Percentiles rank a stretch among this genome's conserved stretches.
phyloP scores from a whole-genome alignment of 2,797 vertebrate genomes.

The Rachycentron canadum region DNA sequence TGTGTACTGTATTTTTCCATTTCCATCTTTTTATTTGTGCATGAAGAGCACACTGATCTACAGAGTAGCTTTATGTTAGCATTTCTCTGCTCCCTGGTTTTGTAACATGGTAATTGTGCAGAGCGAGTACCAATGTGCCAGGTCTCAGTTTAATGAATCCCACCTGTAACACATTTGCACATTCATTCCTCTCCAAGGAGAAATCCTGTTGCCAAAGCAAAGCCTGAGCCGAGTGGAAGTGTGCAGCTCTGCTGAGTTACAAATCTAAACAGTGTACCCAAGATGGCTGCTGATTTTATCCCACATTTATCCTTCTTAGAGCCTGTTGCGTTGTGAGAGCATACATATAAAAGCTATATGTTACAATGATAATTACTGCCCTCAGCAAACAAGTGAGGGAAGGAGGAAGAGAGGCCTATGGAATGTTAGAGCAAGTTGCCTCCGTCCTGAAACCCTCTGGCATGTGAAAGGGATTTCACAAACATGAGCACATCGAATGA shows the following conservation, averaged over 20 bases:
- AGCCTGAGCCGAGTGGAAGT: slow-evolving; percentile 74
- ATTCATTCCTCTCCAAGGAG: slow-evolving; percentile 83
- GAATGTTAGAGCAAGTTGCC: slow-evolving; percentile 71
- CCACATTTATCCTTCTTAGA: slow-evolving; percentile 39
- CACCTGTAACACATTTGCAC: slow-evolving; percentile 86
- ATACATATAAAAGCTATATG: slow-evolving; percentile 35
- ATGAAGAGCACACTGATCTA: slow-evolving; percentile 37
- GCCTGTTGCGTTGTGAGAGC: slow-evolving; percentile 47
- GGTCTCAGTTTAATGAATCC: slow-evolving; percentile 85
- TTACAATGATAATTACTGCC: not conserved
- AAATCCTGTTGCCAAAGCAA: slow-evolving; percentile 83
- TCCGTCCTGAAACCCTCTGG: slow-evolving; percentile 65
- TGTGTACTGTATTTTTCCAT: slow-evolving; percentile 37
- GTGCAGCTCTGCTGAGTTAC: slow-evolving; percentile 59
- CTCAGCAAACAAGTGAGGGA: slow-evolving; percentile 46
- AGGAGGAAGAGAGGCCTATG: slow-evolving; percentile 58
- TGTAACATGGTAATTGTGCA: slow-evolving; percentile 79
- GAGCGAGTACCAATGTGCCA: slow-evolving; percentile 79
- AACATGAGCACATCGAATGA: slow-evolving; percentile 75
- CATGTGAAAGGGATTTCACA: slow-evolving; percentile 80
- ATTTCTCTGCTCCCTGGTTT: slow-evolving; percentile 70
- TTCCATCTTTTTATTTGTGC: slow-evolving; percentile 38
- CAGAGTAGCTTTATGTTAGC: slow-evolving; percentile 49
- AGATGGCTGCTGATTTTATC: slow-evolving; percentile 68
- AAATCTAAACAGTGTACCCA: slow-evolving; percentile 64